phyloP scores from a whole-genome alignment of 2,797 vertebrate species.

The Leptodactylus fallax region DNA sequence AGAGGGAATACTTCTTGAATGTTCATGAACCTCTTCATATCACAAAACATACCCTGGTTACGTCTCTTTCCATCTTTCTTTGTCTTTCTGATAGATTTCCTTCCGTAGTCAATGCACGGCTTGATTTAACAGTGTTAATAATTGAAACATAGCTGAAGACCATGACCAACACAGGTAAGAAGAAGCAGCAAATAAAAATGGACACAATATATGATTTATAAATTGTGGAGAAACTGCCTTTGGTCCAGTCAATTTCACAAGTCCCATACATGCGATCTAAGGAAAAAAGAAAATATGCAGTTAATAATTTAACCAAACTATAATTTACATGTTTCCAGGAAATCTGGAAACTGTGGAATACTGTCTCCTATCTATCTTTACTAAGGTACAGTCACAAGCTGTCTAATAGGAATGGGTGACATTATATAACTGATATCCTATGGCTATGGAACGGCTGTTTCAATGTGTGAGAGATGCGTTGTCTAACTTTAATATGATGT shows the following conservation, averaged over 20 bases:
- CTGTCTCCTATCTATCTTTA: too few species aligned
- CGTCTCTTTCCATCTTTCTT: conserved; percentile 81
- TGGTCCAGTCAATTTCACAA: conserved; percentile 90
- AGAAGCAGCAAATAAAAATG: conserved; percentile 87
- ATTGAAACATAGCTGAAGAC: conserved; percentile 85
- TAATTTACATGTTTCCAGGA: background rate
- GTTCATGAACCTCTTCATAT: background rate
- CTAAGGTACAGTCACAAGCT: too few species aligned
- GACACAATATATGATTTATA: conserved; percentile 88
- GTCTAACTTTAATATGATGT: too few species aligned
- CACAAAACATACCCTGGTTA: conserved; percentile 77
- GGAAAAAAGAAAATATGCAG: conserved; percentile 6
- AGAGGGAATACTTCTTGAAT: background rate
- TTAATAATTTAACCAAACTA: background rate
- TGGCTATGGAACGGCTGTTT: too few species aligned
- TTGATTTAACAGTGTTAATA: conserved; percentile 87
- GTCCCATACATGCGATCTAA: conserved; percentile 87
- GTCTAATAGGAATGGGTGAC: too few species aligned
- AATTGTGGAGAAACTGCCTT: conserved; percentile 89
- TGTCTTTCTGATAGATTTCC: conserved; percentile 80
- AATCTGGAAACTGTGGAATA: too few species aligned
- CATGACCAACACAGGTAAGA: conserved; percentile 83
- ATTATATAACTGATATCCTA: too few species aligned
- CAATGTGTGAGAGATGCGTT: too few species aligned
- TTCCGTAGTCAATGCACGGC: conserved; percentile 79